Percentiles rank a stretch among this genome's conserved stretches.
Conservation (phyloP, 2,113 vertebrate genomes). For the Anarhynchus alexandrinus region DNA sequence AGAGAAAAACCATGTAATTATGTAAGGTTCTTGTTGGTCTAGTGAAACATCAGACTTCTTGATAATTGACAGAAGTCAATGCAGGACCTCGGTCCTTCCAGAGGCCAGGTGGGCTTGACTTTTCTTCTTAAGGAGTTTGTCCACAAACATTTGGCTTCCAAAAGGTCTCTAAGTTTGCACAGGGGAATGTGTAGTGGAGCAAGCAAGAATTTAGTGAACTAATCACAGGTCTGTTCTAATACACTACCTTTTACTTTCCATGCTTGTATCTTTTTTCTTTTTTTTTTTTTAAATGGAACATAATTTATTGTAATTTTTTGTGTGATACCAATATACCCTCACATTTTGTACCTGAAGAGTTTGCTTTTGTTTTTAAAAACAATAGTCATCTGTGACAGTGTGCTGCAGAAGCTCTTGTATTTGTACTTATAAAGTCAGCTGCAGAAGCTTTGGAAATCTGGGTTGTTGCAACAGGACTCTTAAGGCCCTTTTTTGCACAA, state of each 20-base stretch:
- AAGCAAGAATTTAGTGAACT: not conserved
- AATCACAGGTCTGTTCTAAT: not conserved
- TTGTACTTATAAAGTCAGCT: not conserved
- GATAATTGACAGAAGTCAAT: not conserved
- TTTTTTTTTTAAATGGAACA: not conserved
- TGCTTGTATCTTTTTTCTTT: not conserved
- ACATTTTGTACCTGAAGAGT: not conserved
- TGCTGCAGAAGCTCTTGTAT: not conserved
- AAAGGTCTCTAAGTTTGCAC: not conserved
- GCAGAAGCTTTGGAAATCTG: not conserved
- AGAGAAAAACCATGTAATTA: not conserved
- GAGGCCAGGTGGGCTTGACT: too few relatives aligned
- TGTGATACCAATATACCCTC: not conserved
- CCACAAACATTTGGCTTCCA: not conserved
- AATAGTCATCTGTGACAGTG: not conserved
- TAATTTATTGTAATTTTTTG: not conserved
- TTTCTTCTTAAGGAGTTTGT: not conserved
- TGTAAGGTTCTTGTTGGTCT: not conserved
- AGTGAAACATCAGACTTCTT: not conserved
- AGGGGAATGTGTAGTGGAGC: not conserved
- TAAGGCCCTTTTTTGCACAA: not conserved
- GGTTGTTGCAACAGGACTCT: not conserved
- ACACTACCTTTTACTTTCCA: not conserved
- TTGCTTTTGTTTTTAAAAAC: not conserved
- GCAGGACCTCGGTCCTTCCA: not conserved